A percentile compares a stretch with the other conserved stretches of the same genome.
phyloP scores from a whole-genome alignment of 2,888 invertebrate species.

The Anthophora plumipes region DNA sequence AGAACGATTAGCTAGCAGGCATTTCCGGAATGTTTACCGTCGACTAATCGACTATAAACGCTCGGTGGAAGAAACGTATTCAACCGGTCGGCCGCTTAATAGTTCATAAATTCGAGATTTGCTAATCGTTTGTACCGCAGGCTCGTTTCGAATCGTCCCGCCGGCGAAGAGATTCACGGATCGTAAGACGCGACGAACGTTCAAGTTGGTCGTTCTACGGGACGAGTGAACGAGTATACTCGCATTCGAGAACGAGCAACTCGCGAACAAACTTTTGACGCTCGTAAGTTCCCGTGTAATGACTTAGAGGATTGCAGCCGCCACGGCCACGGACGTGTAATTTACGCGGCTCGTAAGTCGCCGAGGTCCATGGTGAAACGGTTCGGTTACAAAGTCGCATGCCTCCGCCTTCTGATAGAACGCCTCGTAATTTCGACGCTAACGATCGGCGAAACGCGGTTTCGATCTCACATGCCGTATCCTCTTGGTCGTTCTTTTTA shows the following conservation, averaged over 20 bases:
- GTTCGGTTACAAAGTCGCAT: slow-evolving; percentile 54
- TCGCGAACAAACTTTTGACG: slow-evolving; percentile 57
- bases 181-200: slow-evolving; percentile 41
- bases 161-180: slow-evolving; percentile 11
- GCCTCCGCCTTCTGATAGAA: slow-evolving; percentile 30
- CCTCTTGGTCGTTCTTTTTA: background rate
- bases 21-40: slow-evolving; percentile 2
- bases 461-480: slow-evolving; percentile 21
- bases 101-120: slow-evolving; percentile 53
- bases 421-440: slow-evolving; percentile 60
- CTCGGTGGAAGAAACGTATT: slow-evolving; percentile 6
- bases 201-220: background rate
- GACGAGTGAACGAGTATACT: background rate
- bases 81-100: slow-evolving; percentile 36
- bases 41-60: background rate
- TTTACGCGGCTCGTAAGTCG: slow-evolving; percentile 64
- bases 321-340: slow-evolving; percentile 48
- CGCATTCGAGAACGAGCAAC: too few species aligned
- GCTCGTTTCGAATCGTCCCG: slow-evolving; percentile 14
- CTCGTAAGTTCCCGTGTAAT: slow-evolving; percentile 62
- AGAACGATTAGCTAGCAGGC: background rate
- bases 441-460: slow-evolving; percentile 49
- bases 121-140: slow-evolving; percentile 37
- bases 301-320: slow-evolving; percentile 59
- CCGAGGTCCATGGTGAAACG: slow-evolving; percentile 37